phyloP scores from a whole-genome alignment of 1,140 invertebrate genomes.

The Listronotus bonariensis region DNA sequence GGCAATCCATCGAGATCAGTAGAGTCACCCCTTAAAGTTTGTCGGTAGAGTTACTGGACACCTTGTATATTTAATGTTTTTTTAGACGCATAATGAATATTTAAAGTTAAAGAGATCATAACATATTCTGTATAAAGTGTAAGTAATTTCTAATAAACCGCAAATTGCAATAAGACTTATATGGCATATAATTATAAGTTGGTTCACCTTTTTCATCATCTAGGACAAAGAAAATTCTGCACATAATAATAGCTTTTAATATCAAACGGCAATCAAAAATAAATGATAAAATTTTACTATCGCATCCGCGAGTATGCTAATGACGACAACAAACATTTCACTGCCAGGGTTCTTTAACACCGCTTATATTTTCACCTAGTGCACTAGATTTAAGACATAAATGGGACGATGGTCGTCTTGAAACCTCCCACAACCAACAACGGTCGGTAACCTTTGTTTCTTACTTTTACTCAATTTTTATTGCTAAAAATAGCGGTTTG shows the following conservation, averaged over 20 bases:
- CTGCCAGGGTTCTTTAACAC: conserved; percentile 28
- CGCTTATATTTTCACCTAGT: conserved; percentile 31
- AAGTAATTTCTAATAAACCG: conserved; percentile 1
- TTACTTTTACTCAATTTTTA: conserved; percentile 26
- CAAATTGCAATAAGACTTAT: conserved; percentile 5
- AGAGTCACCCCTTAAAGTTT: too few relatives aligned
- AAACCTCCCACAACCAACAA: conserved; percentile 18
- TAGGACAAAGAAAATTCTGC: conserved; percentile 27
- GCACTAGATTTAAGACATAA: conserved; percentile 22
- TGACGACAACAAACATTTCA: conserved; percentile 33
- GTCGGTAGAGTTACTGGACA: too few relatives aligned
- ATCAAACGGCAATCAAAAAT: conserved; percentile 22
- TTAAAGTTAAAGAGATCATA: too few relatives aligned
- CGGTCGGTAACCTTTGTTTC: conserved; percentile 27
- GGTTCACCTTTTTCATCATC: conserved; percentile 5
- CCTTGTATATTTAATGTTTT: too few relatives aligned
- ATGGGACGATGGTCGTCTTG: conserved; percentile 18
- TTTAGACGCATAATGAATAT: too few relatives aligned
- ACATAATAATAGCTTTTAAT: conserved; percentile 28
- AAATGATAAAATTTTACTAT: conserved; percentile 29
- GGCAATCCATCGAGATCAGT: too few relatives aligned
- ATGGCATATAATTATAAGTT: conserved; percentile 4
- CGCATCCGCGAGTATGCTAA: conserved; percentile 32
- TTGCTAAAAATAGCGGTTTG: conserved; percentile 11
- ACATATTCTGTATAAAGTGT: neutral